Conservation (phyloP, 2,113 vertebrate genomes). For the Probosciger aterrimus region DNA sequence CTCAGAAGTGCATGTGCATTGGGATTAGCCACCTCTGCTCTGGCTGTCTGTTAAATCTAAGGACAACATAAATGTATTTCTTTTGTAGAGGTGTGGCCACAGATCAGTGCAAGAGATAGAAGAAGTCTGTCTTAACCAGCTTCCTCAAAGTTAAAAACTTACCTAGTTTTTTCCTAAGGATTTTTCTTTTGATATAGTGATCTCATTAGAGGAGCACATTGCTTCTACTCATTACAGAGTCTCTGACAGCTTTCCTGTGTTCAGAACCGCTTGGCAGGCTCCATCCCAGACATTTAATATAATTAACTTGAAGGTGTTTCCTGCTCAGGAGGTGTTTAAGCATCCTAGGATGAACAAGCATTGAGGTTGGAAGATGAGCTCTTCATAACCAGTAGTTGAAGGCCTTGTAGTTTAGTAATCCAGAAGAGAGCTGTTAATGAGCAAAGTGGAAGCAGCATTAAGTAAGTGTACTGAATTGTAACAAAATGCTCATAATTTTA, state of each 20-base stretch:
- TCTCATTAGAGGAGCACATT: neutral
- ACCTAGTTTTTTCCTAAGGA: neutral
- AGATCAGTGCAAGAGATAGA: neutral
- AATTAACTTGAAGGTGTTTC: constrained; percentile 50
- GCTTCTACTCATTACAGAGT: neutral
- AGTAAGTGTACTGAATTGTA: constrained; percentile 41
- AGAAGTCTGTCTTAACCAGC: neutral
- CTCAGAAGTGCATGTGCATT: neutral
- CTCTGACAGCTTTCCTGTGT: neutral
- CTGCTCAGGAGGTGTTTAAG: constrained; percentile 6
- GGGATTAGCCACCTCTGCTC: neutral
- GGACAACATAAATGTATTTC: neutral
- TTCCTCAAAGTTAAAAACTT: neutral
- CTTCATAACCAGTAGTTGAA: constrained; percentile 20
- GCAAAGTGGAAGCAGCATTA: constrained; percentile 27
- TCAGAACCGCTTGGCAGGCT: constrained; percentile 9
- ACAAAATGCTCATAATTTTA: constrained; percentile 36
- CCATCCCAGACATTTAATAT: constrained; percentile 18
- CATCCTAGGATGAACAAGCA: constrained; percentile 2
- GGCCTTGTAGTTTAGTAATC: constrained; percentile 12
- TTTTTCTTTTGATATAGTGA: neutral
- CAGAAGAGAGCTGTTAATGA: constrained; percentile 24
- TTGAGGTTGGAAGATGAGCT: constrained; percentile 22
- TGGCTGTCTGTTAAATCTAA: neutral
- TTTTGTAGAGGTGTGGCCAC: neutral